Evolutionary conservation across 2,888 invertebrate genomes (phyloP), one percentile per base, ranked within the genome.

Genomic region (Lypha dubia): DNA sequence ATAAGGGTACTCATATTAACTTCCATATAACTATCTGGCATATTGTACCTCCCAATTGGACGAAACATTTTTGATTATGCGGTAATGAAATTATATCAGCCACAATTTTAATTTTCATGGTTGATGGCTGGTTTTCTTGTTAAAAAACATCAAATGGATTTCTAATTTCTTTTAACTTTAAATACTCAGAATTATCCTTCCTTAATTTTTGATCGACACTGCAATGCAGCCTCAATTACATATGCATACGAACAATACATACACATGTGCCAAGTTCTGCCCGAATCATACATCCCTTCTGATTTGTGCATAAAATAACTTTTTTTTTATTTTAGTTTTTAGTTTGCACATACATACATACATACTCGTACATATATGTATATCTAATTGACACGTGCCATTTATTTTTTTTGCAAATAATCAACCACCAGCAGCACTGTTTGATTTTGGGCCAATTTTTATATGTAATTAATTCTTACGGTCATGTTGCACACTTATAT

Each of bases 311-410:
- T 20, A 63, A 62, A 56, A 9, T 51, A 53, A 53, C n/a, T 63
- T 70, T n/a, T n/a, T n/a, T n/a, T n/a, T n/a, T n/a, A n/a, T n/a
- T n/a, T 15, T 56, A 35, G 28, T 28, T 41, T 35, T 32, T n/a
- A 75, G 38, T 65, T 82, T 56, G 20, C 75, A 70, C 46, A 75
- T 56, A n/a, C n/a, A n/a, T n/a, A n/a, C n/a, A n/a, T n/a, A n/a
- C n/a, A n/a, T n/a, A n/a, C n/a, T n/a, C n/a, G n/a, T n/a, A n/a
- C n/a, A n/a, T n/a, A n/a, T n/a, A n/a, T n/a, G n/a, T n/a, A n/a
- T n/a, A n/a, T n/a, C n/a, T n/a, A 65, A 70, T 71, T 81, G 75
- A 56, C 56, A 71, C 81, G 49, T 70, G 81, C 62, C 81, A 76
- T 82, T 76, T 65, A n/a, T 38, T 49, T 58, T 49, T 58, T 62